Percentiles rank a stretch among this genome's conserved stretches.
Evolutionary conservation across 2,797 vertebrate genomes (phyloP).

Genomic region (Chiroxiphia lanceolata): DNA sequence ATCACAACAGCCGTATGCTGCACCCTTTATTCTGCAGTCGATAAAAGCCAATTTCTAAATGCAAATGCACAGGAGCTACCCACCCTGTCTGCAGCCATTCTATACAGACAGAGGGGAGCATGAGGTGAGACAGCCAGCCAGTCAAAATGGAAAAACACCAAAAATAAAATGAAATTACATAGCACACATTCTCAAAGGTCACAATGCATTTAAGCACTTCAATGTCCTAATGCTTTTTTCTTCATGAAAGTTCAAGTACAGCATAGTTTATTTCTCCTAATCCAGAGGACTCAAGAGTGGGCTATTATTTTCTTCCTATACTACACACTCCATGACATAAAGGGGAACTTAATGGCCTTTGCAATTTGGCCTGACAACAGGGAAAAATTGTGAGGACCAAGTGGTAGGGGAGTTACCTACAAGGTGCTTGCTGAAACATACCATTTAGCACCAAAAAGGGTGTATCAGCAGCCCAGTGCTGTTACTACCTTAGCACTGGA

Average conservation of each 20-base stretch:
- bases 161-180: slow-evolving; percentile 56
- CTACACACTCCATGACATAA: background rate
- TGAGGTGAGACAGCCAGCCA: slow-evolving; percentile 66
- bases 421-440: background rate
- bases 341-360: background rate
- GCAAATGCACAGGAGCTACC: slow-evolving; percentile 34
- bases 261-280: background rate
- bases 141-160: slow-evolving; percentile 42
- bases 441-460: background rate
- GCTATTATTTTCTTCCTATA: background rate
- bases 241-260: background rate
- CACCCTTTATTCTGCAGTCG: background rate
- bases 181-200: slow-evolving; percentile 63
- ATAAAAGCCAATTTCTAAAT: slow-evolving; percentile 20
- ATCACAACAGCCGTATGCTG: background rate
- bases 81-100: slow-evolving; percentile 60
- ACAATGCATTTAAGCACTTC: slow-evolving; percentile 60
- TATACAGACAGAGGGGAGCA: slow-evolving; percentile 50
- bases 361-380: background rate
- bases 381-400: background rate
- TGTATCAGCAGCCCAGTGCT: background rate
- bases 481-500: background rate
- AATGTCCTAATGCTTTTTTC: background rate
- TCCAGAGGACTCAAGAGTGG: background rate
- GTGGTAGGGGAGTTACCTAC: background rate